Percentiles rank a stretch among this genome's conserved stretches.
phyloP scores from a whole-genome alignment of 37 sponge, comb jelly and placozoan species.

The Mnemiopsis leidyi region DNA sequence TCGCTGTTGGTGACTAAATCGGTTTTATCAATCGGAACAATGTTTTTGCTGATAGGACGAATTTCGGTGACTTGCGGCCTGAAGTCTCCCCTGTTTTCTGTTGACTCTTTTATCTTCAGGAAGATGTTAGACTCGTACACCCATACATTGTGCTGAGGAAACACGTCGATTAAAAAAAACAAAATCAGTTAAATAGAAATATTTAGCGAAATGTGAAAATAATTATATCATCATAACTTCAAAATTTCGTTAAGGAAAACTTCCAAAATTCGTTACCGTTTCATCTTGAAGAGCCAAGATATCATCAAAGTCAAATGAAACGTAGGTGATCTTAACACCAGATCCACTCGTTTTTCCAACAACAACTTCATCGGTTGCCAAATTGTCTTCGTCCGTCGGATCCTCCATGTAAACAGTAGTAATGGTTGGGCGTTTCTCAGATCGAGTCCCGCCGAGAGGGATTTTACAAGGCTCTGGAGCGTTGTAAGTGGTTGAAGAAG shows the following conservation, averaged over 20 bases:
- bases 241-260: too few species aligned
- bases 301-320: not conserved
- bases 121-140: constrained; percentile 29
- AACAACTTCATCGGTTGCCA: not conserved
- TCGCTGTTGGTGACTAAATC: not conserved
- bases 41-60: not conserved
- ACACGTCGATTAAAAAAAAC: too few species aligned
- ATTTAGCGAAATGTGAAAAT: too few species aligned
- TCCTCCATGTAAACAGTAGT: not conserved
- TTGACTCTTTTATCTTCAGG: not conserved
- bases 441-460: not conserved
- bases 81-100: not conserved
- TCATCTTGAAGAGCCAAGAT: not conserved
- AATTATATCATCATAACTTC: too few species aligned
- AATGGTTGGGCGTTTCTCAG: not conserved
- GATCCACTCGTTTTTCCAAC: not conserved
- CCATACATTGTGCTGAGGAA: constrained; percentile 1
- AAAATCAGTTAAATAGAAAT: too few species aligned
- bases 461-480: not conserved
- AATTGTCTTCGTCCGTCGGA: not conserved
- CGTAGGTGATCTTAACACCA: not conserved
- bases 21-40: not conserved
- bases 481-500: not conserved
- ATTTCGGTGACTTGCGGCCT: not conserved
- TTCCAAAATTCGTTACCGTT: too few species aligned